A percentile compares a stretch with the other conserved stretches of the same genome.
Conservation (phyloP, 64 coral and sea anemone genomes). For the Stichodactyla mertensii region DNA sequence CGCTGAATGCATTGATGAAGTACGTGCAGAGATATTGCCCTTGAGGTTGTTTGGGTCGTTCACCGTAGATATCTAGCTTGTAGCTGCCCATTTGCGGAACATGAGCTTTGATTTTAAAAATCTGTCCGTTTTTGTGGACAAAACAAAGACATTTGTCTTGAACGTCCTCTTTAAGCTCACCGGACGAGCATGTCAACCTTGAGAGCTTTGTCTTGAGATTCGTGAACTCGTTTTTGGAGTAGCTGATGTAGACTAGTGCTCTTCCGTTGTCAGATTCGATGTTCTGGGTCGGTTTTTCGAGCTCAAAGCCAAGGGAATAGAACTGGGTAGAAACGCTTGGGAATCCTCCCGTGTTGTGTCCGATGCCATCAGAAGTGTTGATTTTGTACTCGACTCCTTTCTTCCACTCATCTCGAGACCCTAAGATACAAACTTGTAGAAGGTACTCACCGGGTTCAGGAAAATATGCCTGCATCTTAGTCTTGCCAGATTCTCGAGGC, state of each 20-base stretch:
- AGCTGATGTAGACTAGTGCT: conserved; percentile 40
- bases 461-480: conserved; percentile 46
- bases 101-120: conserved; percentile 56
- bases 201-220: conserved; percentile 29
- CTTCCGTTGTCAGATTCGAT: conserved; percentile 55
- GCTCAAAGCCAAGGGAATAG: conserved; percentile 48
- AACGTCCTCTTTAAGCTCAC: conserved; percentile 49
- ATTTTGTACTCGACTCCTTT: conserved; percentile 63
- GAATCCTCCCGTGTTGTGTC: conserved; percentile 65
- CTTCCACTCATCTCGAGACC: conserved; percentile 44
- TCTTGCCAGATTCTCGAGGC: conserved; percentile 40
- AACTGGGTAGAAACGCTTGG: conserved; percentile 57
- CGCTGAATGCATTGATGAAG: conserved; percentile 41
- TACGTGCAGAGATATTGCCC: conserved; percentile 55
- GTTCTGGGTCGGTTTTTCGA: conserved; percentile 60
- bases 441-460: conserved; percentile 63
- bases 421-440: conserved; percentile 41
- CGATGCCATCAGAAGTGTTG: conserved; percentile 40
- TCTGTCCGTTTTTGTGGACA: conserved; percentile 24
- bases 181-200: conserved; percentile 25
- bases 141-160: conserved; percentile 48
- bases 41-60: conserved; percentile 13
- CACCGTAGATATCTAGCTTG: conserved; percentile 66
- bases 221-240: conserved; percentile 34
- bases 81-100: conserved; percentile 63